Percentiles rank a stretch among this genome's conserved stretches.
phyloP scores from a whole-genome alignment of 2,888 invertebrate genomes.

The Ennomos erosarius region DNA sequence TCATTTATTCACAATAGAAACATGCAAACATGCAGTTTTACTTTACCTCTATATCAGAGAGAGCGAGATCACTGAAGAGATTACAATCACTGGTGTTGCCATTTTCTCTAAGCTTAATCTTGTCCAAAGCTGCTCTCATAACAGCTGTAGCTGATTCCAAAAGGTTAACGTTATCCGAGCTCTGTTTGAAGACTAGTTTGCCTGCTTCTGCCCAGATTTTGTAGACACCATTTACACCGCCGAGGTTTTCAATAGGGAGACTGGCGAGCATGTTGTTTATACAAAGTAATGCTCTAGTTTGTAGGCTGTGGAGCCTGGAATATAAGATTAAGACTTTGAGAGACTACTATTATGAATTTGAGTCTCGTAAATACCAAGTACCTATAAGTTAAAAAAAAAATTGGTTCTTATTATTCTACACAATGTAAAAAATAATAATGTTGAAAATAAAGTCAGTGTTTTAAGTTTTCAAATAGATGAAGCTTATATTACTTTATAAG shows the following conservation, averaged over 20 bases:
- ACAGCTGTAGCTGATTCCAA: constrained; percentile 90
- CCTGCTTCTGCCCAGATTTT: constrained; percentile 88
- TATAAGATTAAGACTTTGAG: neutral
- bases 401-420: too few relatives aligned
- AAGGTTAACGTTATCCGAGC: constrained; percentile 78
- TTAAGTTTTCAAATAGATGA: too few relatives aligned
- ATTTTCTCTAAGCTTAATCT: constrained; percentile 82
- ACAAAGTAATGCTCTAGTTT: constrained; percentile 88
- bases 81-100: constrained; percentile 59
- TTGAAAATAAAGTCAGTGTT: too few relatives aligned
- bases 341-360: too few relatives aligned
- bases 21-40: constrained; percentile 9
- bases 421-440: too few relatives aligned
- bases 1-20: constrained; percentile 10
- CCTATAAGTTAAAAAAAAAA: too few relatives aligned
- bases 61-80: constrained; percentile 83
- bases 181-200: constrained; percentile 85
- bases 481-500: too few relatives aligned
- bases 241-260: constrained; percentile 86
- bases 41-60: constrained; percentile 84
- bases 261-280: constrained; percentile 88
- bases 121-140: constrained; percentile 90
- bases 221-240: constrained; percentile 86
- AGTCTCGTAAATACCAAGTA: too few relatives aligned
- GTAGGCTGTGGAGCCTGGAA: constrained; percentile 82